Base-by-base conservation (phyloP, 2,888 invertebrate genomes). In the Mylabris sibirica region DNA sequence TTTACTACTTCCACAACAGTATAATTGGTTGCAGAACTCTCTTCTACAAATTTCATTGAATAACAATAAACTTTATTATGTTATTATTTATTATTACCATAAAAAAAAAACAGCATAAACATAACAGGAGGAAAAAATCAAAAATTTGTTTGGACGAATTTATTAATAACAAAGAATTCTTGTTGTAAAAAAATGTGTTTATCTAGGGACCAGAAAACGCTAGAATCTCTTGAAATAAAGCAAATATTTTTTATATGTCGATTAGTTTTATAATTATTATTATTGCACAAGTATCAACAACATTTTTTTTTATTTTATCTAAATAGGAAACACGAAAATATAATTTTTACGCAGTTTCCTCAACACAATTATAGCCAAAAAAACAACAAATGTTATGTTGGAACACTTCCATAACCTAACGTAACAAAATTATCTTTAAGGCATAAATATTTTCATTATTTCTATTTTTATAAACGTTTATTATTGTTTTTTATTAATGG, bases 401-500 rank as follows among this genome's bases (percentile, higher is more conserved):
- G 11, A 12, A 12, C 38, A 20, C 38, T 44, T 38, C 53, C 68
- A 68, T 68, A 69, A 69, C 66, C 69, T 69, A 69, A 62, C 64
- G 64, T 66, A 66, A 69, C 64, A 24, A 61, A 63, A 66, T 66
- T 67, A 69, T 69, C 65, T 68, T 17, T 24, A 53, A 61, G 61
- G 61, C 53, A 61, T 6, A 38, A 63, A 67, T 60, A 35, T 49
- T 64, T 59, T 41, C 14, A 49, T 62, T 66, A 22, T 53, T 53
- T 63, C 49, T 62, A 60, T 38, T n/a, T 60, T 57, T 38, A 59
- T 61, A 59, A 22, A 35, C 38, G 38, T 38, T 44, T 66, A 62
- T 24, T 24, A 24, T 30, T 30, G 30, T 30, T 30, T 30, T n/a
- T 59, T 59, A n/a, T 59, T 22, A n/a, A 22, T 59, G 14, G 38